Percentiles rank a stretch among this genome's conserved stretches.
Conservation (phyloP, 2,797 vertebrate species). For the Glossophaga mutica region DNA sequence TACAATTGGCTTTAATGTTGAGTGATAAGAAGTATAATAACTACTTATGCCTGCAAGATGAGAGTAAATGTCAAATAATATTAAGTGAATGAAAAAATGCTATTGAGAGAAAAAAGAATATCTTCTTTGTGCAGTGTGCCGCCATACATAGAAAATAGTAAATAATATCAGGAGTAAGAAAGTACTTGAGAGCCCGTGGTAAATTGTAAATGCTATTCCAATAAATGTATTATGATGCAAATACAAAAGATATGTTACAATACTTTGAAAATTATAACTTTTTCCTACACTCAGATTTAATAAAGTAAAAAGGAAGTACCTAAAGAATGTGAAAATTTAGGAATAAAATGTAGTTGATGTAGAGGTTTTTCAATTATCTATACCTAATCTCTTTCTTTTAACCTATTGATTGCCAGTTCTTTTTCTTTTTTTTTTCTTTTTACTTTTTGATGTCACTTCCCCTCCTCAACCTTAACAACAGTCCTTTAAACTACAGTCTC, state of each 20-base stretch:
- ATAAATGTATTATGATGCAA: neutral
- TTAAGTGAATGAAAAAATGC: slow-evolving; percentile 20
- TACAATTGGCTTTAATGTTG: slow-evolving; percentile 45
- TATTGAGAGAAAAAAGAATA: slow-evolving; percentile 18
- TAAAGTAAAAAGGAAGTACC: neutral
- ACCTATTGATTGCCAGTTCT: neutral
- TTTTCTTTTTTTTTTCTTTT: neutral
- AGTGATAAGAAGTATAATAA: slow-evolving; percentile 49
- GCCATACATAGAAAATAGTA: neutral
- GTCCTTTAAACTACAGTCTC: neutral
- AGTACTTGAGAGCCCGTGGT: neutral
- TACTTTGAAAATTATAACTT: slow-evolving; percentile 22
- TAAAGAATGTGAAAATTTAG: neutral
- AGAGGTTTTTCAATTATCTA: neutral
- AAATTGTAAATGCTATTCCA: slow-evolving; percentile 16
- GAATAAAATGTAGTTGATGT: neutral
- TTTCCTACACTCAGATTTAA: neutral
- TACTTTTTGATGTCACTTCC: neutral
- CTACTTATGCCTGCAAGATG: slow-evolving; percentile 29
- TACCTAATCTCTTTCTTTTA: neutral
- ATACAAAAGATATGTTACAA: neutral
- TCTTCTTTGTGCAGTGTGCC: neutral
- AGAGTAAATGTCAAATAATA: slow-evolving; percentile 51
- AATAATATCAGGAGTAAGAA: neutral
- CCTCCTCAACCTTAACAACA: neutral